phyloP scores from a whole-genome alignment of 2,888 invertebrate genomes.

The Tinea trinotella region DNA sequence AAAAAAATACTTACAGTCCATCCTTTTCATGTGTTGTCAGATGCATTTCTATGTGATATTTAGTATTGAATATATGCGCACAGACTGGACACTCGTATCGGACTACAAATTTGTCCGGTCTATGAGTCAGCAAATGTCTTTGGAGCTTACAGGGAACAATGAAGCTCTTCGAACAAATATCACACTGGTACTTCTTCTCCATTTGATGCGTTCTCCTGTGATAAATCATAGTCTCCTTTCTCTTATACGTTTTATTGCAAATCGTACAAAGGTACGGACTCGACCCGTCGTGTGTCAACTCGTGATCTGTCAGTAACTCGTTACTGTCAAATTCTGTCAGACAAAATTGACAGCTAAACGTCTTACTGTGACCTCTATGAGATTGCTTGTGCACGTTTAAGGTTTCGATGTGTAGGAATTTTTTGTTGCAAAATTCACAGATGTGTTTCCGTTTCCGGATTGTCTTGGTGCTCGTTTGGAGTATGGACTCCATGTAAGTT shows the following conservation, averaged over 20 bases:
- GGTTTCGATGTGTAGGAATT: constrained; percentile 51
- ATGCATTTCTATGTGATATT: constrained; percentile 56
- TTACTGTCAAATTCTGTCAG: constrained; percentile 33
- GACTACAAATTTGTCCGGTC: constrained; percentile 36
- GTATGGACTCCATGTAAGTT: background rate
- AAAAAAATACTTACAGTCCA: constrained; percentile 39
- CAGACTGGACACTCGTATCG: constrained; percentile 63
- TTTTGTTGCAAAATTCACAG: constrained; percentile 52
- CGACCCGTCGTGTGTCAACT: constrained; percentile 40
- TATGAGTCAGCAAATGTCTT: constrained; percentile 42
- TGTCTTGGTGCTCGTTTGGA: background rate
- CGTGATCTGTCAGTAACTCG: constrained; percentile 32
- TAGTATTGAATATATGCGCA: constrained; percentile 61
- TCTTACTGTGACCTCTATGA: constrained; percentile 42
- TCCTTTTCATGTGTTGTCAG: constrained; percentile 54
- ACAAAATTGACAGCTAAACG: constrained; percentile 45
- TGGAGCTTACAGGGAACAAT: constrained; percentile 46
- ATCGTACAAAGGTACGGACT: constrained; percentile 50
- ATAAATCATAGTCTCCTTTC: constrained; percentile 55
- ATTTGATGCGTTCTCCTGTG: constrained; percentile 48
- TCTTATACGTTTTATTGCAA: constrained; percentile 47
- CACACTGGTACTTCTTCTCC: constrained; percentile 41
- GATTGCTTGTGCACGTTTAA: constrained; percentile 45
- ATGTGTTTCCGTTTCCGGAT: constrained; percentile 38
- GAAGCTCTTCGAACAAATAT: constrained; percentile 50